Evolutionary conservation across 2,888 invertebrate species (phyloP).

Genomic region (Pseudanteris insignis): DNA sequence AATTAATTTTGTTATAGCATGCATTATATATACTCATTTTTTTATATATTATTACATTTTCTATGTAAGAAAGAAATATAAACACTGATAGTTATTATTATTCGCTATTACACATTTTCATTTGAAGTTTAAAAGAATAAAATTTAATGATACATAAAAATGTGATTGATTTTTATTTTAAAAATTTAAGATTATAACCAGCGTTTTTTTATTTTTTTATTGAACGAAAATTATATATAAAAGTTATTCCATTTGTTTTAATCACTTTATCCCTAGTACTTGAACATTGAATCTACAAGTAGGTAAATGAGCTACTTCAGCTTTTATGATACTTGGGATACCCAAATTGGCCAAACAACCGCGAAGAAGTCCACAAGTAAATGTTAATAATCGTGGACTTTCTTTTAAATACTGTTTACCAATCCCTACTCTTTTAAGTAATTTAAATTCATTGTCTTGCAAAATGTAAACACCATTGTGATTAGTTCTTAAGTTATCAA

Average conservation of each 20-base stretch:
- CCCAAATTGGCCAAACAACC: constrained; percentile 96
- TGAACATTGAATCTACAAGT: constrained; percentile 92
- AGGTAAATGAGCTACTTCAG: constrained; percentile 92
- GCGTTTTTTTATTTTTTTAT: too few species aligned
- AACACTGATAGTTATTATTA: too few species aligned
- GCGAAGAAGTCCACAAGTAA: constrained; percentile 94
- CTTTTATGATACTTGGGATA: constrained; percentile 92
- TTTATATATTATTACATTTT: too few species aligned
- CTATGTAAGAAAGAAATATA: too few species aligned
- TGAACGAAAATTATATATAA: background rate
- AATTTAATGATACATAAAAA: too few species aligned
- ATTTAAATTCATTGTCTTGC: constrained; percentile 94
- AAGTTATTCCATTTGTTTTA: background rate
- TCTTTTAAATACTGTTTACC: constrained; percentile 91
- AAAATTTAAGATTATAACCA: too few species aligned
- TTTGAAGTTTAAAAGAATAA: too few species aligned
- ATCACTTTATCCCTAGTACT: constrained; percentile 73
- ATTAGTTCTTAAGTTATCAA: constrained; percentile 96
- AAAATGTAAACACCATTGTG: constrained; percentile 98
- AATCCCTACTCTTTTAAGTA: constrained; percentile 79
- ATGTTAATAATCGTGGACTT: constrained; percentile 91
- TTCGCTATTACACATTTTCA: too few species aligned
- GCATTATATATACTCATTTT: too few species aligned
- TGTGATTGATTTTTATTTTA: too few species aligned
- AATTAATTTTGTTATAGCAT: too few species aligned